phyloP scores from a whole-genome alignment of 2,797 vertebrate species.

The Lagodon rhomboides region DNA sequence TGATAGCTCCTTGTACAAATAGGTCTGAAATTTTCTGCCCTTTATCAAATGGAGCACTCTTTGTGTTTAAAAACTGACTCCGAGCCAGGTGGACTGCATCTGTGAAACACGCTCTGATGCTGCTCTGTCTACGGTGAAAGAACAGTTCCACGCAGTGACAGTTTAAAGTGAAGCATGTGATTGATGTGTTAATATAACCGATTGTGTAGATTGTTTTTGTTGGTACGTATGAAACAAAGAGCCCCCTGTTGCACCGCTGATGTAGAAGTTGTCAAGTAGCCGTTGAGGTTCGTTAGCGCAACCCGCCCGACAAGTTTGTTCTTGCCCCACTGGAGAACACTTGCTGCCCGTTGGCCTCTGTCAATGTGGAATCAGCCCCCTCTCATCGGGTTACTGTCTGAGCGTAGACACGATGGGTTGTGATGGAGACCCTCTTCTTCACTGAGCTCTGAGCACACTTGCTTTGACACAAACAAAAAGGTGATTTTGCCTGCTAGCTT shows the following conservation, averaged over 20 bases:
- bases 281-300: slow-evolving; percentile 52
- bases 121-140: background rate
- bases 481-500: slow-evolving; percentile 72
- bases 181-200: slow-evolving; percentile 48
- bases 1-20: slow-evolving; percentile 49
- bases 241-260: background rate
- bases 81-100: slow-evolving; percentile 14
- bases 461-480: slow-evolving; percentile 71
- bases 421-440: slow-evolving; percentile 71
- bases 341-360: slow-evolving; percentile 19
- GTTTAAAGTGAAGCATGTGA: slow-evolving; percentile 26
- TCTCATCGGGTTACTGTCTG: slow-evolving; percentile 29
- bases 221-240: slow-evolving; percentile 56
- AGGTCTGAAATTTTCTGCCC: slow-evolving; percentile 41
- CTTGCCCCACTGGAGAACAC: slow-evolving; percentile 35
- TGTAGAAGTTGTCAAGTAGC: slow-evolving; percentile 38
- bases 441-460: slow-evolving; percentile 44
- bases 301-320: slow-evolving; percentile 62
- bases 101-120: background rate
- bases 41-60: slow-evolving; percentile 28
- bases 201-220: slow-evolving; percentile 16
- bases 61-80: slow-evolving; percentile 7
- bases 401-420: slow-evolving; percentile 57
- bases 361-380: slow-evolving; percentile 25
- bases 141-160: slow-evolving; percentile 15